These are phyloP conservation scores for Crypturellus tataupa DNA, from an alignment of 2,797 vertebrate species.

Conservation along the genomic window DNA sequence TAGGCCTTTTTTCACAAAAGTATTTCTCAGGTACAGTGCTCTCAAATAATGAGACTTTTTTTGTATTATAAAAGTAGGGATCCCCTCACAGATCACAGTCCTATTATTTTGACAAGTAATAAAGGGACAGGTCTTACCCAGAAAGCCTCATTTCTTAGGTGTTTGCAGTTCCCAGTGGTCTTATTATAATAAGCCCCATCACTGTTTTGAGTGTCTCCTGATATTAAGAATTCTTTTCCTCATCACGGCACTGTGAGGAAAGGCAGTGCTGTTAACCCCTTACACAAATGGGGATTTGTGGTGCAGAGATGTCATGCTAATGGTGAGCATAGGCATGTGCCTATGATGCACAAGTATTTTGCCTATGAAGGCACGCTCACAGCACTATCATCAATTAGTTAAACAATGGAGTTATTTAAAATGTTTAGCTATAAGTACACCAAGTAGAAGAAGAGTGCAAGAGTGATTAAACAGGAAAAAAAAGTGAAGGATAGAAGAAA, in stretches of 20 bases:
- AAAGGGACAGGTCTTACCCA: neutral
- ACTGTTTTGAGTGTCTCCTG: neutral
- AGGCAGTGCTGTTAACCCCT: neutral
- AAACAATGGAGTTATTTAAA: neutral
- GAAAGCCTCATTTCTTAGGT: neutral
- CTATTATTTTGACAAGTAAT: neutral
- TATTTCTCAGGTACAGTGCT: neutral
- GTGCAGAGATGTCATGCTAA: neutral
- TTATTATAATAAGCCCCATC: neutral
- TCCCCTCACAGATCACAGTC: neutral
- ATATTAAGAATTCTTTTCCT: neutral
- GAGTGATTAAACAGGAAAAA: neutral
- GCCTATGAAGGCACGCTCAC: neutral
- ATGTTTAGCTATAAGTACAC: neutral
- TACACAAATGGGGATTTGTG: neutral
- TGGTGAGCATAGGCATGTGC: neutral
- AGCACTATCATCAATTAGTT: neutral
- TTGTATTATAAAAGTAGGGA: neutral
- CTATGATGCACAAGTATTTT: neutral
- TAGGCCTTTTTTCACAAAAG: neutral
- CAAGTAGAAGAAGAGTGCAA: neutral
- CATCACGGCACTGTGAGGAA: neutral
- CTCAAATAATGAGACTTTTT: neutral
- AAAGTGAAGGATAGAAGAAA: neutral
- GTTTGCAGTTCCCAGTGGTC: neutral